Evolutionary conservation across 2,797 vertebrate genomes (phyloP).

Genomic region (Cyclura pinguis): DNA sequence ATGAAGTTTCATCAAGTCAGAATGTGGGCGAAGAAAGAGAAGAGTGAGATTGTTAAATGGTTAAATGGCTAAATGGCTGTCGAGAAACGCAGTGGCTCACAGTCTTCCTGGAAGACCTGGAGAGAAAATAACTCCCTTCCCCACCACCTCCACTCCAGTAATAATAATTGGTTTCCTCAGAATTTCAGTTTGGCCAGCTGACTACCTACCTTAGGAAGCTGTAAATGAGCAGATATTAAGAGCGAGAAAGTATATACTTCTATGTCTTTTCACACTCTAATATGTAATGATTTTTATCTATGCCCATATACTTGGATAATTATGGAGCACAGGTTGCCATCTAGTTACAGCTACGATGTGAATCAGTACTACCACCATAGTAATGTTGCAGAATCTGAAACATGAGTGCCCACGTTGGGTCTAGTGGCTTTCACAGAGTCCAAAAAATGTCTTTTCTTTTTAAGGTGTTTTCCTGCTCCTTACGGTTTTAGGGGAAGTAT

Average conservation of each 20-base stretch:
- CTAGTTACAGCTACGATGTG: background rate
- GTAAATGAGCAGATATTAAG: slow-evolving; percentile 25
- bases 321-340: background rate
- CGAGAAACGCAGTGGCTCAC: background rate
- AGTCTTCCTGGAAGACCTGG: background rate
- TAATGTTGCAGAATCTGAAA: background rate
- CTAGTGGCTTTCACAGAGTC: background rate
- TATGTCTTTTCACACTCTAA: too few relatives aligned
- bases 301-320: background rate
- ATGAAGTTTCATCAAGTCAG: background rate
- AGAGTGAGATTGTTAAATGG: background rate
- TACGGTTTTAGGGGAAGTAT: background rate
- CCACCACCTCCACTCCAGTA: background rate
- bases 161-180: background rate
- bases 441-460: background rate
- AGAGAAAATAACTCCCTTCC: too few relatives aligned
- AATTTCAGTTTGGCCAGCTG: background rate
- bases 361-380: too few relatives aligned
- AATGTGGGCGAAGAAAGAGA: background rate
- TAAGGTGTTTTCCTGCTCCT: background rate
- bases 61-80: too few relatives aligned
- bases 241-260: background rate
- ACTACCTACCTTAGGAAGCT: rapidly evolving
- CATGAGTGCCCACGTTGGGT: too few relatives aligned
- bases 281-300: background rate